Evolutionary conservation across 2,113 vertebrate species (phyloP), one percentile per base, ranked within the genome.

Genomic region (Dipodomys merriami): DNA sequence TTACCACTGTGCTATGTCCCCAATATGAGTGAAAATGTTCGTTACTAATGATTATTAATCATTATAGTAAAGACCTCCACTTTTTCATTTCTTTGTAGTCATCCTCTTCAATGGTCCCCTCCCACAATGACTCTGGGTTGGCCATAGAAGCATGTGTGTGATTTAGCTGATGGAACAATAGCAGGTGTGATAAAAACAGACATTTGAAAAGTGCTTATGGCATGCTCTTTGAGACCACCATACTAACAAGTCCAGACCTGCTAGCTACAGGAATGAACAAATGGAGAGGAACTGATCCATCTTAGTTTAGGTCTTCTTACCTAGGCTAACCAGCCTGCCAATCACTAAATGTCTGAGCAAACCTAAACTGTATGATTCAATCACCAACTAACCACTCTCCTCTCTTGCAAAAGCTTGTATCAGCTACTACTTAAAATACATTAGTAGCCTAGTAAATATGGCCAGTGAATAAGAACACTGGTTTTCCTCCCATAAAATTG

Each of bases 41-140:
- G 87, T 65, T 94, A 88, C n/a, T 86, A 91, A 86, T 93, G 92
- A 77, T 57, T 88, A 86, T 79, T 22, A 19, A 91, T 83, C 68
- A 91, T 11, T 77, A 29, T 15, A 88, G 49, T 77, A 94, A 94
- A 35, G 25, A 27, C 27, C 62, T 6, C 33, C 18, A 72, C 5
- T 44, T 83, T 92, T 80, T 78, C n/a, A 82, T 25, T 39, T 90
- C 8, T n/a, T 76, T 77, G 3, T 65, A 88, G 33, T 23, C 13
- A 72, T 5, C 77, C n/a, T 68, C 49, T 80, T 89, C 69, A 87
- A 90, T 72, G 39, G 27, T 91, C n/a, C 74, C n/a, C 44, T 93
- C 65, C 65, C 25, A 83, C 67, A 88, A 62, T 69, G 88, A 77
- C 65, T 90, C 74, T 83, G 33, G 83, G 20, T n/a, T 85, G 35